These are phyloP conservation scores for Mimumesa dahlbomi DNA, from an alignment of 2,888 invertebrate genomes.

Conservation along the genomic window DNA sequence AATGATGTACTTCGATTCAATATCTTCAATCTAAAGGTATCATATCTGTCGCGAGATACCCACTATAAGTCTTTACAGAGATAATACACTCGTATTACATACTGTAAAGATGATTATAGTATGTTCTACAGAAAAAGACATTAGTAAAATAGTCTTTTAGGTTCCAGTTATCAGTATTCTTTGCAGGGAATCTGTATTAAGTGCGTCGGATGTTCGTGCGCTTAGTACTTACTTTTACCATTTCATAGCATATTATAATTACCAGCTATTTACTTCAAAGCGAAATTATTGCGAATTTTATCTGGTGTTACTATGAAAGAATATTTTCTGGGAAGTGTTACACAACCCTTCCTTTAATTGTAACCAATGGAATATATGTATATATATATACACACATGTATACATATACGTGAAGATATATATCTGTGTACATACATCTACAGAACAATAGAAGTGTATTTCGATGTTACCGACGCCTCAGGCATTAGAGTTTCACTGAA, in stretches of 20 bases:
- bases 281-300: not conserved
- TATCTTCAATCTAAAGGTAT: no score
- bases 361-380: conserved; percentile 12
- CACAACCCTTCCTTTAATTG: conserved; percentile 3
- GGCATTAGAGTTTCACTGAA: conserved; percentile 58
- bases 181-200: conserved; percentile 1
- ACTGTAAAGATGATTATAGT: not conserved
- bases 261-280: not conserved
- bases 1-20: no score
- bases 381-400: conserved; percentile 28
- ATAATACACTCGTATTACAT: not conserved
- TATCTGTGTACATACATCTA: conserved; percentile 19
- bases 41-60: not conserved
- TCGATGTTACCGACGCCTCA: conserved; percentile 67
- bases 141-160: conserved; percentile 13
- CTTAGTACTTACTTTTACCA: not conserved
- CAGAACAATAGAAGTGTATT: conserved; percentile 32
- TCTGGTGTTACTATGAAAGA: not conserved
- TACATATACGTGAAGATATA: no score
- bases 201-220: not conserved
- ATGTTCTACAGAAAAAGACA: not conserved
- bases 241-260: conserved; percentile 6
- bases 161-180: conserved; percentile 11
- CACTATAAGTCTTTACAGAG: not conserved
- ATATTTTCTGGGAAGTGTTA: not conserved